Percentiles rank a stretch among this genome's conserved stretches.
Conservation (phyloP, 2,113 vertebrate species). For the Neodontobutis hainanensis region DNA sequence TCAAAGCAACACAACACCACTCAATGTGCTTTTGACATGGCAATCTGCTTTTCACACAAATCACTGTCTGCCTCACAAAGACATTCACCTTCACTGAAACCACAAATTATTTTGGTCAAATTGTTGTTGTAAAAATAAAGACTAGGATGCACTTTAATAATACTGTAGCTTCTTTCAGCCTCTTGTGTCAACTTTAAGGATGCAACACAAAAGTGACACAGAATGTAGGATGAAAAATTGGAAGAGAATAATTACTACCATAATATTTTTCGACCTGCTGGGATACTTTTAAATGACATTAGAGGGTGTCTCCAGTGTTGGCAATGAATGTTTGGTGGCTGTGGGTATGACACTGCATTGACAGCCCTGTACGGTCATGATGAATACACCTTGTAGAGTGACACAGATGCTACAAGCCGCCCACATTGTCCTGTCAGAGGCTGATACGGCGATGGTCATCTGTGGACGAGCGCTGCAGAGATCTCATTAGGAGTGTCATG, state of each 20-base stretch:
- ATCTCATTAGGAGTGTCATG: slow-evolving; percentile 45
- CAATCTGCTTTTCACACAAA: slow-evolving; percentile 16
- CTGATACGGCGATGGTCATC: slow-evolving; percentile 24
- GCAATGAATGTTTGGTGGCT: slow-evolving; percentile 12
- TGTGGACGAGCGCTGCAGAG: slow-evolving; percentile 16
- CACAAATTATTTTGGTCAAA: neutral
- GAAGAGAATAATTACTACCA: neutral
- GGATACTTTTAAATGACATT: neutral
- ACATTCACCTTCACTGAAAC: neutral
- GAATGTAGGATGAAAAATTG: neutral
- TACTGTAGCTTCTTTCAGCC: neutral
- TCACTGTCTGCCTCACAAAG: neutral
- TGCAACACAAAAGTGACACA: neutral
- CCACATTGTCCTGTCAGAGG: slow-evolving; percentile 21
- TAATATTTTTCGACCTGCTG: neutral
- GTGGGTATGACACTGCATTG: slow-evolving; percentile 24
- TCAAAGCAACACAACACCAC: slow-evolving; percentile 8
- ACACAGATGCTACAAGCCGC: slow-evolving; percentile 31
- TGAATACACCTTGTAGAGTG: slow-evolving; percentile 42
- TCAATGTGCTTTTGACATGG: slow-evolving; percentile 12
- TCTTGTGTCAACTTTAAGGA: neutral
- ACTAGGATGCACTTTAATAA: neutral
- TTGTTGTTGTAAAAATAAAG: slow-evolving; percentile 2
- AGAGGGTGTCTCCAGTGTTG: slow-evolving; percentile 16
- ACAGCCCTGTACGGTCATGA: slow-evolving; percentile 20